Percentiles rank a stretch among this genome's conserved stretches.
phyloP scores from a whole-genome alignment of 2,888 invertebrate genomes.

The Acanthococcus lagerstroemiae region DNA sequence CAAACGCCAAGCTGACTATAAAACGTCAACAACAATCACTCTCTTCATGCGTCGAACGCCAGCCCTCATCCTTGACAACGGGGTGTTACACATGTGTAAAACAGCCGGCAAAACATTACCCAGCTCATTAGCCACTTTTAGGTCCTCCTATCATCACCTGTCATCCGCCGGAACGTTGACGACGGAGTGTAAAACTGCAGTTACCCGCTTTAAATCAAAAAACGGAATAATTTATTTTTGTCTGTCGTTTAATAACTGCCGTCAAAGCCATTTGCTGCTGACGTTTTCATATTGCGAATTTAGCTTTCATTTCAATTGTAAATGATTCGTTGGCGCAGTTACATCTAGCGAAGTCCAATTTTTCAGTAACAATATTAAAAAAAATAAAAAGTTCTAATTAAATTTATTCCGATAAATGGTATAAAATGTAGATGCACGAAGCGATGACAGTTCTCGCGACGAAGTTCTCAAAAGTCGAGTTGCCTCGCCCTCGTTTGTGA shows the following conservation, averaged over 20 bases:
- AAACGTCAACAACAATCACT: too few relatives aligned
- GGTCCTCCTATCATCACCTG: too few relatives aligned
- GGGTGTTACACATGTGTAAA: too few relatives aligned
- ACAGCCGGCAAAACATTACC: too few relatives aligned
- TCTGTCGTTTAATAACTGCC: conserved; percentile 23
- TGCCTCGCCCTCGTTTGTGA: too few relatives aligned
- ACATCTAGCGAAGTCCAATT: not conserved
- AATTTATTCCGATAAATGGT: not conserved
- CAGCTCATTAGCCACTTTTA: too few relatives aligned
- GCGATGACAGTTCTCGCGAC: too few relatives aligned
- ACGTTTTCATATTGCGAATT: conserved; percentile 5
- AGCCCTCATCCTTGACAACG: too few relatives aligned
- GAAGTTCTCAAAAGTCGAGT: too few relatives aligned
- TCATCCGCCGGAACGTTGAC: too few relatives aligned
- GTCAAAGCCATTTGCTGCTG: conserved; percentile 28
- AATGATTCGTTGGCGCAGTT: conserved; percentile 21
- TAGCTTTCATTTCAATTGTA: conserved; percentile 22
- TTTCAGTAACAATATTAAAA: not conserved
- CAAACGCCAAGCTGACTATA: too few relatives aligned
- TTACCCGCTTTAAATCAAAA: conserved; percentile 21
- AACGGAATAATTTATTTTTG: conserved; percentile 26
- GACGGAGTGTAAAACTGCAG: not conserved
- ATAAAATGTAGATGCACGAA: not conserved
- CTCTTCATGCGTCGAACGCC: too few relatives aligned
- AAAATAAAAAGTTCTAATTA: not conserved